phyloP scores from a whole-genome alignment of 1,140 invertebrate genomes.

The Bombyx mori region DNA sequence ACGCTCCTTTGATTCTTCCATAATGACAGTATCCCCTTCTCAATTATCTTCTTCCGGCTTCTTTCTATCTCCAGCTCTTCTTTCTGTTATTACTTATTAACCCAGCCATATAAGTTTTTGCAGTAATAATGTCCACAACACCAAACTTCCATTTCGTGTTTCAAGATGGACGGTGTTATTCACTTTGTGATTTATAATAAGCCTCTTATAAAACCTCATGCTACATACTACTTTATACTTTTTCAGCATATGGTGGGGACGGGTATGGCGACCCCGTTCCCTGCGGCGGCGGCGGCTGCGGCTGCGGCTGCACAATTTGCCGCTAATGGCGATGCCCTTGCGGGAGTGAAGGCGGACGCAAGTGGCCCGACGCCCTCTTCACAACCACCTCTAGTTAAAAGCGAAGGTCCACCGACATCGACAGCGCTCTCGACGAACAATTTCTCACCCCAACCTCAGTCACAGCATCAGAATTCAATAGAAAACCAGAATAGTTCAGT shows the following conservation, averaged over 20 bases:
- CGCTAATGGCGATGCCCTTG: slow-evolving; percentile 77
- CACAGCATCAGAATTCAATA: slow-evolving; percentile 58
- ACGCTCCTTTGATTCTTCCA: too few relatives aligned
- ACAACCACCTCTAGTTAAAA: slow-evolving; percentile 59
- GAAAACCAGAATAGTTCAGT: slow-evolving; percentile 69
- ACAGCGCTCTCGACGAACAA: slow-evolving; percentile 57
- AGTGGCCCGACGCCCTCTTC: slow-evolving; percentile 56
- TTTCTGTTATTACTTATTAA: too few relatives aligned
- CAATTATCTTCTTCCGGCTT: too few relatives aligned
- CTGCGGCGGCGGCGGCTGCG: slow-evolving; percentile 82
- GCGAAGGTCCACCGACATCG: slow-evolving; percentile 60
- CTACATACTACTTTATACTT: background rate
- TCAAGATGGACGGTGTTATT: too few relatives aligned
- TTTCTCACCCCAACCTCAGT: slow-evolving; percentile 62
- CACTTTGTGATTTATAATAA: too few relatives aligned
- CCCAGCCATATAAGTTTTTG: too few relatives aligned
- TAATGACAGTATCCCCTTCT: too few relatives aligned
- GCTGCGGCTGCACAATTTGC: slow-evolving; percentile 76
- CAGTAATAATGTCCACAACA: too few relatives aligned
- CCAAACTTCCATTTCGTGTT: too few relatives aligned
- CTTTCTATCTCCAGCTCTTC: too few relatives aligned
- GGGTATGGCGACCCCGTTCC: slow-evolving; percentile 88
- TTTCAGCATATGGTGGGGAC: slow-evolving; percentile 96
- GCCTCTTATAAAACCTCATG: too few relatives aligned
- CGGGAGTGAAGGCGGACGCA: slow-evolving; percentile 72